Evolutionary conservation across 2,888 invertebrate genomes (phyloP), one percentile per base, ranked within the genome.

Genomic region (Noctua fimbriata): DNA sequence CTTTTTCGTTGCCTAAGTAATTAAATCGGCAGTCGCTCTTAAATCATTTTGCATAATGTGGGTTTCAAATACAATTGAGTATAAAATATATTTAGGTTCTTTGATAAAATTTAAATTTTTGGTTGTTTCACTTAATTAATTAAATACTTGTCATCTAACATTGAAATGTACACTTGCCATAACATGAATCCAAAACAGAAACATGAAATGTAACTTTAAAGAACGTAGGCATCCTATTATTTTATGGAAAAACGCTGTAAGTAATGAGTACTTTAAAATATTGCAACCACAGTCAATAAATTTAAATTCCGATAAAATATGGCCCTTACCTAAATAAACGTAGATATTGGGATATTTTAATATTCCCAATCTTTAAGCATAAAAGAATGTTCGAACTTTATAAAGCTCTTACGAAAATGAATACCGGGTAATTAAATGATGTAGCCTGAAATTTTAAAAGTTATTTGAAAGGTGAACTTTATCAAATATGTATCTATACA

Each of bases 371-470:
- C 16, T 32, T 21, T 55, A 36, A 74, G 21, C 44, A 16, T n/a
- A 66, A 76, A 49, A 60, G 2, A 63, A 49, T 60, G 21, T 49
- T 66, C 14, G 10, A 49, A 81, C 24, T 74, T 67, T 81, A 5
- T 18, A 49, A 49, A 66, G 55, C 79, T 58, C 36, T 66, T 58
- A 73, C 14, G 36, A 24, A 78, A 73, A 81, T 81, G 0, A 58
- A 66, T 28, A 36, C 14, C 18, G 18, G 24, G 28, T 82, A 63
- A 47, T 82, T 63, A 55, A 32, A 65, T 65, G 16, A 49, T n/a
- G 21, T 14, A 36, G 21, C 32, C 1, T n/a, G 58, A 6, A 36
- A 16, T 44, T 79, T 69, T 65, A 44, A 44, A 80, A 55, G 16
- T 55, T 47, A 5, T 65, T 55, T 47, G 9, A 72, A 65, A 47